Evolutionary conservation across 64 coral and sea anemone genomes (phyloP).

Genomic region (Montipora efflorescens): DNA sequence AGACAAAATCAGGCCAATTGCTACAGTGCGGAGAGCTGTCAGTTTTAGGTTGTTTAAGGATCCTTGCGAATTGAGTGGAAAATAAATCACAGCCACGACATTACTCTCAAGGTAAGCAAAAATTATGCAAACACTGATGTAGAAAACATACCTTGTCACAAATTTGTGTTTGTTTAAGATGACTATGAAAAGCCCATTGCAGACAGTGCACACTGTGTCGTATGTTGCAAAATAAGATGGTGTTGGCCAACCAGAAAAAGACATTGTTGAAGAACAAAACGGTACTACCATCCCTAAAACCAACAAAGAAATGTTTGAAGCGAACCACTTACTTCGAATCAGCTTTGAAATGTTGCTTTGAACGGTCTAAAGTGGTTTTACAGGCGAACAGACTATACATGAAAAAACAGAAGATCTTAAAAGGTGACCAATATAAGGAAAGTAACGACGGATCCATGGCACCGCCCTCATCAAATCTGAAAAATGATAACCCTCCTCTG

Average conservation of each 20-base stretch:
- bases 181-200: conserved; percentile 58
- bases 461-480: background rate
- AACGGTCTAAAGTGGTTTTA: background rate
- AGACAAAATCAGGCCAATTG: conserved; percentile 37
- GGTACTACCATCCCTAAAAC: background rate
- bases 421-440: background rate
- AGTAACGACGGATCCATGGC: too few relatives aligned
- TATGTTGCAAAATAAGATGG: background rate
- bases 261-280: background rate
- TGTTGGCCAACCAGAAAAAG: too few relatives aligned
- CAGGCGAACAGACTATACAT: background rate
- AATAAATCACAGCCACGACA: conserved; percentile 49
- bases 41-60: conserved; percentile 51
- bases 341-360: background rate
- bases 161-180: conserved; percentile 42
- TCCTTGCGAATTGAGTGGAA: conserved; percentile 32
- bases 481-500: background rate
- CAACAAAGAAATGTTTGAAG: background rate
- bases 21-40: conserved; percentile 58
- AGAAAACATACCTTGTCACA: conserved; percentile 50
- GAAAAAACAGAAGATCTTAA: background rate
- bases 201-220: conserved; percentile 10
- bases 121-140: conserved; percentile 59
- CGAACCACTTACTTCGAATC: background rate
- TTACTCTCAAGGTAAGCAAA: conserved; percentile 60